phyloP scores from a whole-genome alignment of 2,113 vertebrate genomes.

The Zosterops japonicus region DNA sequence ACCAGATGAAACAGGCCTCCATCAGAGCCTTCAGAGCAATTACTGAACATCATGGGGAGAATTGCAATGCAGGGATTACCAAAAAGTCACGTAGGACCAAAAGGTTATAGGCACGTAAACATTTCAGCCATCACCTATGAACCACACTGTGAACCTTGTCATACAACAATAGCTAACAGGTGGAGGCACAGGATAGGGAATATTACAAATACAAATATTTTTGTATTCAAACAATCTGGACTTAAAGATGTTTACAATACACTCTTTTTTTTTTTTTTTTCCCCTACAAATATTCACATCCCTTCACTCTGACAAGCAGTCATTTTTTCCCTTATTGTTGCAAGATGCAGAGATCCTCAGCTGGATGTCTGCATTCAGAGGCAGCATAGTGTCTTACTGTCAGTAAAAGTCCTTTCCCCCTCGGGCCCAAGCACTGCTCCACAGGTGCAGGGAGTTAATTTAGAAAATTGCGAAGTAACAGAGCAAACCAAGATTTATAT shows the following conservation, averaged over 20 bases:
- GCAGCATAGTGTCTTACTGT: neutral
- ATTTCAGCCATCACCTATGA: neutral
- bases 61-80: neutral
- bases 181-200: accelerated
- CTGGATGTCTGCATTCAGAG: neutral
- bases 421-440: neutral
- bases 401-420: neutral
- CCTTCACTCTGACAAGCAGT: neutral
- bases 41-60: neutral
- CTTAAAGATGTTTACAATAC: neutral
- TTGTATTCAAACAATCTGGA: neutral
- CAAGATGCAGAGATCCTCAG: neutral
- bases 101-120: neutral
- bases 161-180: neutral
- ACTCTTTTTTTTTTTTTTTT: neutral
- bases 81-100: neutral
- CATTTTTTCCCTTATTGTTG: neutral
- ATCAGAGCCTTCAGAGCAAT: neutral
- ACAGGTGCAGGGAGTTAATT: neutral
- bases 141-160: neutral
- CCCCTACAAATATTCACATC: neutral
- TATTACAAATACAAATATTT: neutral
- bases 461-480: neutral
- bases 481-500: neutral
- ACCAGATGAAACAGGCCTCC: neutral